Conservation (phyloP, 2,113 vertebrate genomes). For the Tragelaphus scriptus region DNA sequence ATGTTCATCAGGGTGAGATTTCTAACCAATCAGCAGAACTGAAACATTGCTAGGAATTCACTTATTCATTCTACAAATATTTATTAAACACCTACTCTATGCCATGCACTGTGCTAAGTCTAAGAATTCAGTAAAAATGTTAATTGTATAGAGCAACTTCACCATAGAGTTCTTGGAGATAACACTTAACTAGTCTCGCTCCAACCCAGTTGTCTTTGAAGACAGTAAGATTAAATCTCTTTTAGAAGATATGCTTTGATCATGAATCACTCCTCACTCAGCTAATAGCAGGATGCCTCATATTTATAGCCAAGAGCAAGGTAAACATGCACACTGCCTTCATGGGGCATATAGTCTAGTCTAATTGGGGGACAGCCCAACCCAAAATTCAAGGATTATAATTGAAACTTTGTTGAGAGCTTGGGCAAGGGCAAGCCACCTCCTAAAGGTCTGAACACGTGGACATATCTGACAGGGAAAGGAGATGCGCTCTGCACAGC, state of each 20-base stretch:
- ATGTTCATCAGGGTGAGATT: not conserved
- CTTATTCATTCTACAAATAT: not conserved
- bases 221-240: not conserved
- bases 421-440: not conserved
- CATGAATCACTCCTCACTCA: not conserved
- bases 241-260: not conserved
- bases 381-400: not conserved
- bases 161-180: not conserved
- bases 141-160: not conserved
- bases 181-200: not conserved
- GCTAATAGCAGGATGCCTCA: not conserved
- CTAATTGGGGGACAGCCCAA: not conserved
- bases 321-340: not conserved
- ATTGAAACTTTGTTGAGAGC: not conserved
- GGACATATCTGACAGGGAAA: not conserved
- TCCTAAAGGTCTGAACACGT: not conserved
- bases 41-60: slow-evolving; percentile 2
- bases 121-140: not conserved
- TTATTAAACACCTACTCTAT: not conserved
- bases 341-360: no score
- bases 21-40: not conserved
- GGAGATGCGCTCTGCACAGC: rapidly evolving
- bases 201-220: not conserved
- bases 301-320: not conserved
- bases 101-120: not conserved